These are phyloP conservation scores for Aphrophora alni DNA, from an alignment of 2,888 invertebrate species.

Conservation along the genomic window DNA sequence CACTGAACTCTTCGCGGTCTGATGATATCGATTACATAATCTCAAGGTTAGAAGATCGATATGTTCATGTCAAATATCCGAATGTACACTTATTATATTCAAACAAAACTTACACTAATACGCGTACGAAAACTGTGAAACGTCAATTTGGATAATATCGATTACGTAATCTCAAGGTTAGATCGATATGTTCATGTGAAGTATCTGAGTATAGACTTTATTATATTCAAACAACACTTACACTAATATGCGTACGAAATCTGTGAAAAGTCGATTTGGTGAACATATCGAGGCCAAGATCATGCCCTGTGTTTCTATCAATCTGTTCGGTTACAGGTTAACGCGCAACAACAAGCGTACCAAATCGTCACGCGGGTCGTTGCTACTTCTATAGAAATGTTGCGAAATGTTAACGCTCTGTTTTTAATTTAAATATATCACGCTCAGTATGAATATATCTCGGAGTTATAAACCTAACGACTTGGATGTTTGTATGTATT, in stretches of 20 bases:
- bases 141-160: neutral
- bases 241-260: conserved; percentile 25
- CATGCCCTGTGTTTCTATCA: neutral
- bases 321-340: neutral
- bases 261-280: conserved; percentile 19
- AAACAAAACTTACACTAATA: neutral
- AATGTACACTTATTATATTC: neutral
- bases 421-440: neutral
- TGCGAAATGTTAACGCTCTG: neutral
- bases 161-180: neutral
- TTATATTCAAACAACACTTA: neutral
- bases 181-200: neutral
- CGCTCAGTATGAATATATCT: too few species aligned
- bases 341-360: neutral
- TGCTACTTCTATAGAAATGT: neutral
- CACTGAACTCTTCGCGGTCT: neutral
- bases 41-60: neutral
- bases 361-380: neutral
- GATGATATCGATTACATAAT: neutral
- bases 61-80: neutral
- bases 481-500: too few species aligned
- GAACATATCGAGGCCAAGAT: conserved; percentile 24
- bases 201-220: neutral
- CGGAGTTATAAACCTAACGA: too few species aligned
- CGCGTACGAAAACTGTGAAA: conserved; percentile 29